A percentile compares a stretch with the other conserved stretches of the same genome.
Evolutionary conservation across 64 coral and sea anemone genomes (phyloP).

Genomic region (Montipora cactus): DNA sequence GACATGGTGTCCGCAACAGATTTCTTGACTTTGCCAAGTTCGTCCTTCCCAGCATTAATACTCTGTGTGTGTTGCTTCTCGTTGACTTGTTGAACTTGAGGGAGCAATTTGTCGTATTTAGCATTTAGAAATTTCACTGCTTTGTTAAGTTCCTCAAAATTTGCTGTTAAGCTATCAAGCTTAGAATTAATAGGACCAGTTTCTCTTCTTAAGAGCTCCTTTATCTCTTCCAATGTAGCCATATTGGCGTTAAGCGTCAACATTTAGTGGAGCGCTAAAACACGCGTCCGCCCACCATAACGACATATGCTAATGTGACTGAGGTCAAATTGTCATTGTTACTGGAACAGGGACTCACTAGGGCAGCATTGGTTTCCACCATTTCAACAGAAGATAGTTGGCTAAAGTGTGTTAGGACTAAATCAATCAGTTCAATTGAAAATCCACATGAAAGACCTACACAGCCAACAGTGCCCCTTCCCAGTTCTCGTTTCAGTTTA

Average conservation of each 20-base stretch:
- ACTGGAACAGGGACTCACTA: too few species aligned
- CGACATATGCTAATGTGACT: too few species aligned
- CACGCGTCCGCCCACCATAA: too few species aligned
- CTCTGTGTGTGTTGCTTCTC: too few species aligned
- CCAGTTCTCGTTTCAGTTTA: not conserved
- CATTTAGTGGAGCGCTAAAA: too few species aligned
- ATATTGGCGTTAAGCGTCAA: too few species aligned
- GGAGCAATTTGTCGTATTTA: too few species aligned
- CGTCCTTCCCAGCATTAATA: too few species aligned
- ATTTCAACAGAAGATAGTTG: constrained; percentile 4
- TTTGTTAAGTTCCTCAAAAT: not conserved
- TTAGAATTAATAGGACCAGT: not conserved
- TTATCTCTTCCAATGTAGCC: not conserved
- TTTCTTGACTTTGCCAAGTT: not conserved
- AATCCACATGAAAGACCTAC: not conserved
- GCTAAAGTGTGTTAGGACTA: not conserved
- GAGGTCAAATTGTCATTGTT: too few species aligned
- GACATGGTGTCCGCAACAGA: not conserved
- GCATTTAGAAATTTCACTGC: too few species aligned
- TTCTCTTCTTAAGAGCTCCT: not conserved
- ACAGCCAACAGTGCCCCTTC: not conserved
- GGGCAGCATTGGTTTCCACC: not conserved
- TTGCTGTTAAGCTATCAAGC: not conserved
- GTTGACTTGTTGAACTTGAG: too few species aligned
- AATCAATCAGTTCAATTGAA: constrained; percentile 4